Conservation (phyloP, 2,113 vertebrate species). For the Dolichotis patagonum region DNA sequence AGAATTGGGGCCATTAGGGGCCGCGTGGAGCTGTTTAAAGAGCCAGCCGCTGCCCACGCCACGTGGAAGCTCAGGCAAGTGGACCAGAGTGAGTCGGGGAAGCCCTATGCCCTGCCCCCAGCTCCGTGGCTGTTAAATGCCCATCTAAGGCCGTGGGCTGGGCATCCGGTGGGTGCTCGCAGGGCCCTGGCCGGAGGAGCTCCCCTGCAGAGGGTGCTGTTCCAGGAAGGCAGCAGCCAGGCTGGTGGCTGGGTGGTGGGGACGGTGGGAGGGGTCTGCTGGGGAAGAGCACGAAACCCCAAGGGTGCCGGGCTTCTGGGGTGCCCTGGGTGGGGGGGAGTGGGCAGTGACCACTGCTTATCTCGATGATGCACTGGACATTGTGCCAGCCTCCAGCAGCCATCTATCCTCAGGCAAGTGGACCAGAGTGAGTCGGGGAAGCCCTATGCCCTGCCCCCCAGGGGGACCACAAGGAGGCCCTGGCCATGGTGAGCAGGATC, state of each 20-base stretch:
- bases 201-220: not conserved
- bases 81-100: accelerated
- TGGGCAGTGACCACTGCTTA: not conserved
- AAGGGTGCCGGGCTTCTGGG: not conserved
- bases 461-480: not conserved
- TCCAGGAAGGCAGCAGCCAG: not conserved
- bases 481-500: accelerated
- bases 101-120: accelerated
- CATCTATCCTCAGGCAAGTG: not conserved
- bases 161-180: too few species aligned
- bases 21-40: not conserved
- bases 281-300: not conserved
- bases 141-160: accelerated
- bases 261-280: not conserved
- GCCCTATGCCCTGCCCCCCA: accelerated
- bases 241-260: not conserved
- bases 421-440: accelerated
- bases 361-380: accelerated
- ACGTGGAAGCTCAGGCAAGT: accelerated
- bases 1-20: not conserved
- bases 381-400: not conserved
- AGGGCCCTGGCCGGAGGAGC: not conserved
- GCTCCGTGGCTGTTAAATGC: not conserved
- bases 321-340: not conserved
- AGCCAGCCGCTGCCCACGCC: not conserved